These are phyloP conservation scores for Silurus aristotelis DNA, from an alignment of 2,797 vertebrate species.

Conservation along the genomic window DNA sequence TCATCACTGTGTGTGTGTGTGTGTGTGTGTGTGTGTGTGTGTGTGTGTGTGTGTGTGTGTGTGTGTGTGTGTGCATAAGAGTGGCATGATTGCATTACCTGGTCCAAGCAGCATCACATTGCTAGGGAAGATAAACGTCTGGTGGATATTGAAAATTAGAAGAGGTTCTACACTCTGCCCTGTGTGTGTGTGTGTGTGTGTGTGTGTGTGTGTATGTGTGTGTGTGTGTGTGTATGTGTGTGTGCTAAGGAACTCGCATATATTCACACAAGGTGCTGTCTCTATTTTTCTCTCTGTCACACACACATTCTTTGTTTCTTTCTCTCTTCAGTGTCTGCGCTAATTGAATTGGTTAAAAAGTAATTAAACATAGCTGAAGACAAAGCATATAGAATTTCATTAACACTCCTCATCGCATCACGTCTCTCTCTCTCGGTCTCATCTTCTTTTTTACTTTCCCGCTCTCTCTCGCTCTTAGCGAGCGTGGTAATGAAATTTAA, in stretches of 20 bases:
- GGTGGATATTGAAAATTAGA: conserved; percentile 4
- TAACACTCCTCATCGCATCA: conserved; percentile 9
- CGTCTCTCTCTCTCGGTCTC: background rate
- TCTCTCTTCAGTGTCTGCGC: conserved; percentile 24
- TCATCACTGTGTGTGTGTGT: background rate
- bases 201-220: conserved; percentile 7
- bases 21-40: background rate
- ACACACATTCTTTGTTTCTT: background rate
- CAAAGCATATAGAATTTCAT: conserved; percentile 34
- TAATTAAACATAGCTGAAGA: conserved; percentile 22
- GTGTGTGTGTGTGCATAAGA: background rate
- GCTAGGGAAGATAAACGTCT: background rate
- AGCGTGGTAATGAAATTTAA: conserved; percentile 11
- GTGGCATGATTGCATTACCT: background rate
- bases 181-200: conserved; percentile 8
- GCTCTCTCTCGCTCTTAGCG: background rate
- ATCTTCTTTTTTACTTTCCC: background rate
- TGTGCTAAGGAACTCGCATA: background rate
- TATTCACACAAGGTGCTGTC: background rate
- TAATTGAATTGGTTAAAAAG: conserved; percentile 29
- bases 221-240: background rate
- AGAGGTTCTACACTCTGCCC: background rate
- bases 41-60: background rate
- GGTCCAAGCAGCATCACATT: background rate
- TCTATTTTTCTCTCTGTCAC: background rate